These are phyloP conservation scores for Rhagonycha fulva DNA, from an alignment of 2,888 invertebrate genomes.

Conservation along the genomic window DNA sequence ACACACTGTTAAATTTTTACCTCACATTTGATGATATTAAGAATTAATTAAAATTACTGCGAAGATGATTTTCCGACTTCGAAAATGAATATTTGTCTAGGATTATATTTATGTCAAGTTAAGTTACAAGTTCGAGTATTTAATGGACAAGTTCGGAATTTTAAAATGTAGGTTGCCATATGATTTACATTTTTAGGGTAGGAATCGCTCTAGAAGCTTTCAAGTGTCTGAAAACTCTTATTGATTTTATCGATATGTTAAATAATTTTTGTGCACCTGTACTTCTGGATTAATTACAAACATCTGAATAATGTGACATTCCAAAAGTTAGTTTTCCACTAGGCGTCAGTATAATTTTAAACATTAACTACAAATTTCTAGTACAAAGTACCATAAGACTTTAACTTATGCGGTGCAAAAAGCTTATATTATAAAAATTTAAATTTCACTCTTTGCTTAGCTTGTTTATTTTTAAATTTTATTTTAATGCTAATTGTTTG, in stretches of 20 bases:
- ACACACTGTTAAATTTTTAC: background rate
- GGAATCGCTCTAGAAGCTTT: background rate
- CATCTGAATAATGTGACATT: too few relatives aligned
- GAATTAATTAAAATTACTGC: background rate
- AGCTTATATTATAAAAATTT: too few relatives aligned
- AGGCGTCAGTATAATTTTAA: too few relatives aligned
- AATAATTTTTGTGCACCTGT: background rate
- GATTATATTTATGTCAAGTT: background rate
- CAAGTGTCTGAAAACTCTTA: background rate
- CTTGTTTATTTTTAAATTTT: too few relatives aligned
- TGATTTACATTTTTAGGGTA: constrained; percentile 6
- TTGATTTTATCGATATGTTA: background rate
- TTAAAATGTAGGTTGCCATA: constrained; percentile 18
- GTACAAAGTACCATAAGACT: too few relatives aligned
- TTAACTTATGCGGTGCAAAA: too few relatives aligned
- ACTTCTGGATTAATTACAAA: too few relatives aligned
- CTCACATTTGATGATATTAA: background rate
- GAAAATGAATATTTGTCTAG: background rate
- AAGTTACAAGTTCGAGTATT: background rate
- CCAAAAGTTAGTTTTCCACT: too few relatives aligned
- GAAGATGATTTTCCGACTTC: background rate
- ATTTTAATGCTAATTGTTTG: too few relatives aligned
- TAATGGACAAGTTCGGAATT: constrained; percentile 14
- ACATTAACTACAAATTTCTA: too few relatives aligned
- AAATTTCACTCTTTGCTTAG: too few relatives aligned